These are phyloP conservation scores for Beris chalybata DNA, from an alignment of 2,888 invertebrate genomes.

Conservation along the genomic window DNA sequence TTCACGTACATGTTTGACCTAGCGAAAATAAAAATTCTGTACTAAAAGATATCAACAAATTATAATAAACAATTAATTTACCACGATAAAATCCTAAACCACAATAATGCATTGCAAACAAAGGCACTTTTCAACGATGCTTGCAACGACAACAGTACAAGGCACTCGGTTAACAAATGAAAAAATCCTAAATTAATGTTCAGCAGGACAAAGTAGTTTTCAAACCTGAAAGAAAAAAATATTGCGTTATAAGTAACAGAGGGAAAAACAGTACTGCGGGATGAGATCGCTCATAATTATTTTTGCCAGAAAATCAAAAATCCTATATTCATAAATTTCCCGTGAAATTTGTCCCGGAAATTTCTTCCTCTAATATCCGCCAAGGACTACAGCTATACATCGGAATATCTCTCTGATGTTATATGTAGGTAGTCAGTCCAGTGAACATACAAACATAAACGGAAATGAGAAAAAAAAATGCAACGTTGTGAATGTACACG, in stretches of 20 bases:
- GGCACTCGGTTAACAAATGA: conserved; percentile 51
- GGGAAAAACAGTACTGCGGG: no score
- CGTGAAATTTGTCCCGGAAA: no score
- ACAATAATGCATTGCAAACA: conserved; percentile 52
- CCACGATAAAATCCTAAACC: conserved; percentile 53
- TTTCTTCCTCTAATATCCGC: no score
- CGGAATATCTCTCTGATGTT: no score
- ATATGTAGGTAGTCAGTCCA: no score
- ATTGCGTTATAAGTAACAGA: no score
- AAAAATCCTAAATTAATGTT: conserved; percentile 54
- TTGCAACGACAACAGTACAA: conserved; percentile 51
- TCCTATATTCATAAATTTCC: no score
- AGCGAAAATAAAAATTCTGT: conserved; percentile 9
- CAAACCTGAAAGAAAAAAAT: conserved; percentile 47
- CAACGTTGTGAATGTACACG: neutral
- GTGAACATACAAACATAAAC: no score
- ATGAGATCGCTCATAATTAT: no score
- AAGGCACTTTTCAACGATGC: conserved; percentile 50
- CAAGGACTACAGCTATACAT: no score
- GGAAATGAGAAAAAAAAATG: neutral
- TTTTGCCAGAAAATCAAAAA: no score
- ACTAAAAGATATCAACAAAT: neutral
- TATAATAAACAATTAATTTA: conserved; percentile 33
- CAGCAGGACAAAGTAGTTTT: conserved; percentile 55
- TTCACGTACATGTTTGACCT: conserved; percentile 54